These are phyloP conservation scores for Cliona cf. orientalis DNA, from an alignment of 37 sponge, comb jelly and placozoan species.

Conservation along the genomic window DNA sequence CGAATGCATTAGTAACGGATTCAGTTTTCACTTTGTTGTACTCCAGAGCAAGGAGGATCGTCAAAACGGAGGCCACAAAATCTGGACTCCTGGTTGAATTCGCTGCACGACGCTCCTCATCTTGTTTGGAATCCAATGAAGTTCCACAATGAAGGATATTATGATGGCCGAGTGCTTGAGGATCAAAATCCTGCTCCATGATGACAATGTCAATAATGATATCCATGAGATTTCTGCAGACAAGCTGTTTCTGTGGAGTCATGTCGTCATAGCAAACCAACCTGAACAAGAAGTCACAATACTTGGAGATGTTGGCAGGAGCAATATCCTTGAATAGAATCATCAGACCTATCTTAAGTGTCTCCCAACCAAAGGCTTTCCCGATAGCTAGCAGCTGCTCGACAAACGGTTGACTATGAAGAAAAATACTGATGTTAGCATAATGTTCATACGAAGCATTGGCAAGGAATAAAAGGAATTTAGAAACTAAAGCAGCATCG, in stretches of 20 bases:
- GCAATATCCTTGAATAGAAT: neutral
- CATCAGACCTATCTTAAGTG: neutral
- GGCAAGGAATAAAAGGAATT: neutral
- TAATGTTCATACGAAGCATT: neutral
- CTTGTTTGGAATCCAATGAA: too few species aligned
- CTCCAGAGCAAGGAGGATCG: too few species aligned
- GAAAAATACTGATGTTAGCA: neutral
- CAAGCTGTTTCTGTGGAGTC: neutral
- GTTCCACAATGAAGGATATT: too few species aligned
- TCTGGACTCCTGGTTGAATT: too few species aligned
- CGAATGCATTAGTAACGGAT: neutral
- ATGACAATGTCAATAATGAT: neutral
- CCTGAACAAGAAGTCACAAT: neutral
- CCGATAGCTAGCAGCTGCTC: neutral
- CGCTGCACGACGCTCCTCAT: too few species aligned
- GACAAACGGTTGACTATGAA: neutral
- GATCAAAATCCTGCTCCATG: neutral
- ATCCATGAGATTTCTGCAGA: neutral
- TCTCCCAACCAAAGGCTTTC: neutral
- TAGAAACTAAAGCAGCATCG: neutral
- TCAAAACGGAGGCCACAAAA: too few species aligned
- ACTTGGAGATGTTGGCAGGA: neutral
- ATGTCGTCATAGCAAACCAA: neutral
- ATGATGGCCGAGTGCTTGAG: neutral
- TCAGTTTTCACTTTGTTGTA: too few species aligned